These are phyloP conservation scores for Sebastes fasciatus DNA, from an alignment of 2,113 vertebrate species.

Conservation along the genomic window DNA sequence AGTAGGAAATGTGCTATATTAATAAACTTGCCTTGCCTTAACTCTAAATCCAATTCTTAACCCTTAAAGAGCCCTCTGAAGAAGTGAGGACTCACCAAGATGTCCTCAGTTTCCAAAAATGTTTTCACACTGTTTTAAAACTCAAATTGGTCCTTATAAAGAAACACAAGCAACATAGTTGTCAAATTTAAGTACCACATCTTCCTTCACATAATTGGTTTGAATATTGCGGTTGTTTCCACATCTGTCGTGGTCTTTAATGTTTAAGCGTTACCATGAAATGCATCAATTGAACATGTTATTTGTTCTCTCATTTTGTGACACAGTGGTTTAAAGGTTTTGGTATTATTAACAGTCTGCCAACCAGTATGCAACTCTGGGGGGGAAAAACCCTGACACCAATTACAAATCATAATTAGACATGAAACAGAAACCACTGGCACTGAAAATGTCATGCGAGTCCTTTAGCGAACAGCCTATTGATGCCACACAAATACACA, in stretches of 20 bases:
- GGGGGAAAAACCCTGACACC: accelerated
- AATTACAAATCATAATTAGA: neutral
- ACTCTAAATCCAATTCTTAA: neutral
- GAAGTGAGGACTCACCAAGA: neutral
- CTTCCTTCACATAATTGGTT: neutral
- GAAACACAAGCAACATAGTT: neutral
- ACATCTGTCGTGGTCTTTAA: neutral
- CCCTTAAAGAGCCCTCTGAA: neutral
- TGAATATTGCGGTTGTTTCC: neutral
- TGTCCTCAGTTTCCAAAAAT: neutral
- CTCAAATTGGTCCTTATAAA: neutral
- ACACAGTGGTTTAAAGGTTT: neutral
- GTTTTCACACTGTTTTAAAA: neutral
- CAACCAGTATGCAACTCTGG: neutral
- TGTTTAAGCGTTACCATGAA: neutral
- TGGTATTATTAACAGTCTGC: neutral
- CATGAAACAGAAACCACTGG: neutral
- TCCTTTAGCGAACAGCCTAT: neutral
- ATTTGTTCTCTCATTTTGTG: neutral
- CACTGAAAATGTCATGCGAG: neutral
- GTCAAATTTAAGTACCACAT: neutral
- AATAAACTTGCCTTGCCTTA: neutral
- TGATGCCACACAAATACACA: slow-evolving; percentile 23
- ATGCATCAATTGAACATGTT: too few relatives aligned
- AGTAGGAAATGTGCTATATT: neutral